Percentiles rank a stretch among this genome's conserved stretches.
These are phyloP conservation scores for Danaus plexippus DNA, from an alignment of 1,140 invertebrate species.

Conservation along the genomic window DNA sequence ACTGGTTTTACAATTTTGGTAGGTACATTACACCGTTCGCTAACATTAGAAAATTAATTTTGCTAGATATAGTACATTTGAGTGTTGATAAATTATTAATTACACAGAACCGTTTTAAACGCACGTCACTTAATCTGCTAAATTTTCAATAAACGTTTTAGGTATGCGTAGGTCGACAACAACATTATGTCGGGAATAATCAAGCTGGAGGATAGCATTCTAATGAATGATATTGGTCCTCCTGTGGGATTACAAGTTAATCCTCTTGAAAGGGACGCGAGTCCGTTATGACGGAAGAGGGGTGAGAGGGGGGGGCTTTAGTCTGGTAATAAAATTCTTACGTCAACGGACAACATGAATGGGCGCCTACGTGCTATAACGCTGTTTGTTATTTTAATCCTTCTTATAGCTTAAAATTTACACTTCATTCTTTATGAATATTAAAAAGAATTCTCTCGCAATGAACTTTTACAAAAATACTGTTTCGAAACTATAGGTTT, in stretches of 20 bases:
- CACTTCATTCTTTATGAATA: too few relatives aligned
- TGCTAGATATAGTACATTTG: too few relatives aligned
- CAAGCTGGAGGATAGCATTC: slow-evolving; percentile 59
- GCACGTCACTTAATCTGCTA: too few relatives aligned
- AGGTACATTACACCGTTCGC: too few relatives aligned
- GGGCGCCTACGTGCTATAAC: slow-evolving; percentile 9
- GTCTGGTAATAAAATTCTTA: slow-evolving; percentile 58
- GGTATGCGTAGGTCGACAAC: slow-evolving; percentile 23
- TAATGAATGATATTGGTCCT: slow-evolving; percentile 67
- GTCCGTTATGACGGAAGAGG: slow-evolving; percentile 14
- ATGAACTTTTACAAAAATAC: too few relatives aligned
- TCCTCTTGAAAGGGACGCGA: slow-evolving; percentile 58
- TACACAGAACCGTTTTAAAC: too few relatives aligned
- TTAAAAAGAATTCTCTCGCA: too few relatives aligned
- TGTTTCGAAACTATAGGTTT: too few relatives aligned
- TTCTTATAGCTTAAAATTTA: too few relatives aligned
- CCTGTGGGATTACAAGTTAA: slow-evolving; percentile 65
- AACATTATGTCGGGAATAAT: slow-evolving; percentile 54
- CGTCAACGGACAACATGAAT: slow-evolving; percentile 39
- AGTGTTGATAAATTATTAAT: too few relatives aligned
- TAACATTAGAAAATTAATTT: too few relatives aligned
- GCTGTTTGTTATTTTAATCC: slow-evolving; percentile 1
- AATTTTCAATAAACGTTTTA: slow-evolving; percentile 14
- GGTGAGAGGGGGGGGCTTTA: slow-evolving; percentile 24
- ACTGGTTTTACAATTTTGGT: too few relatives aligned